phyloP scores from a whole-genome alignment of 1,140 invertebrate genomes.

The Drusus annulatus region DNA sequence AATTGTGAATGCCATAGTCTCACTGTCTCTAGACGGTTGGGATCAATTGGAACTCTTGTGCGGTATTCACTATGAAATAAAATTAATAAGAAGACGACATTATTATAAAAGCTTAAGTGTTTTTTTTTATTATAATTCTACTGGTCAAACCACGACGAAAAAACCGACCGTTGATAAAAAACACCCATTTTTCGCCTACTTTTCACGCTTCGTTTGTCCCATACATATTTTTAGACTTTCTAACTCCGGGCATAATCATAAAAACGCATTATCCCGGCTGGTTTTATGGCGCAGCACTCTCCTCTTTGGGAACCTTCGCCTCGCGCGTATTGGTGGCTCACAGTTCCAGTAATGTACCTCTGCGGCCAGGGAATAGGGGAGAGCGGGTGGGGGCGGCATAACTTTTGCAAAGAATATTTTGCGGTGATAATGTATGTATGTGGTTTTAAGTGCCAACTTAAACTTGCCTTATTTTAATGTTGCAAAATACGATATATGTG shows the following conservation, averaged over 20 bases:
- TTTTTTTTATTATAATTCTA: too few species aligned
- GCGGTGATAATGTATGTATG: too few species aligned
- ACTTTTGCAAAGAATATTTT: neutral
- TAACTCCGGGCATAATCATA: slow-evolving; percentile 40
- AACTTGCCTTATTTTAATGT: too few species aligned
- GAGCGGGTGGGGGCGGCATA: neutral
- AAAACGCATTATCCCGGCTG: slow-evolving; percentile 43
- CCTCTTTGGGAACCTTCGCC: slow-evolving; percentile 1
- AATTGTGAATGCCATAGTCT: too few species aligned
- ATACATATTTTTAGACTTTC: slow-evolving; percentile 45
- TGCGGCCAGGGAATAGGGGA: slow-evolving; percentile 1
- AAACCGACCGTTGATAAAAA: slow-evolving; percentile 31
- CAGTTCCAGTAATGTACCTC: neutral
- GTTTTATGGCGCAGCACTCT: slow-evolving; percentile 41
- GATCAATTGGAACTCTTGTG: too few species aligned
- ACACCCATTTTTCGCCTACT: slow-evolving; percentile 18
- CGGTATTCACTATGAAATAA: too few species aligned
- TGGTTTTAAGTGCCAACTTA: too few species aligned
- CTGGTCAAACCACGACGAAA: neutral
- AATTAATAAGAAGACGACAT: too few species aligned
- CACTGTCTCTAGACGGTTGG: too few species aligned
- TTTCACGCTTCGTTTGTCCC: slow-evolving; percentile 38
- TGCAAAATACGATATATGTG: too few species aligned
- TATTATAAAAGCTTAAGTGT: too few species aligned
- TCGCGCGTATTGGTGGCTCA: neutral